Percentiles rank a stretch among this genome's conserved stretches.
Evolutionary conservation across 2,113 vertebrate species (phyloP).

Genomic region (Lamprologus callipterus): DNA sequence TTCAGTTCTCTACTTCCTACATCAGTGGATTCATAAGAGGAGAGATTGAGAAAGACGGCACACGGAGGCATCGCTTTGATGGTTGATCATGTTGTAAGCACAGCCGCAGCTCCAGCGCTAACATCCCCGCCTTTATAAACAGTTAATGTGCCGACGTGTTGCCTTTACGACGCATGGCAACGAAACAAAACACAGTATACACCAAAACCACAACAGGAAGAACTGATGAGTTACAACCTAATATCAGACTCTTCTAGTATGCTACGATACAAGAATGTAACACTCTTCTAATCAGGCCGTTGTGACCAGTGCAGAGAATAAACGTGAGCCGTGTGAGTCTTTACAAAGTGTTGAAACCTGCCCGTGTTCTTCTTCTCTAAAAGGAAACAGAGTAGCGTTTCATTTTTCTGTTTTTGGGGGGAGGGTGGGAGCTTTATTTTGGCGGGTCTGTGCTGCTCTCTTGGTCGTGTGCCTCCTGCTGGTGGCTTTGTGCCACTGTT

Average conservation of each 20-base stretch:
- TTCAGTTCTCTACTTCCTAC: background rate
- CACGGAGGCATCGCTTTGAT: background rate
- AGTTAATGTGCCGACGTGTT: background rate
- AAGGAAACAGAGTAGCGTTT: background rate
- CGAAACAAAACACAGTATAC: background rate
- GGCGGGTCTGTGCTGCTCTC: background rate
- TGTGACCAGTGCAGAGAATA: background rate
- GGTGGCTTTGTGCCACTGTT: background rate
- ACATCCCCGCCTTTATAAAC: background rate
- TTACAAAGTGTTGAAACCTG: background rate
- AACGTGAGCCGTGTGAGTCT: background rate
- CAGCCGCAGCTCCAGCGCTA: background rate
- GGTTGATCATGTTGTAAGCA: background rate
- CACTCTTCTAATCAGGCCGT: accelerated
- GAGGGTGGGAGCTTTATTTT: background rate
- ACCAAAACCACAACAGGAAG: background rate
- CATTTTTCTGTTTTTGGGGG: background rate
- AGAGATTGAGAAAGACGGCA: background rate
- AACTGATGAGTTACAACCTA: background rate
- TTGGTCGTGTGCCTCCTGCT: background rate
- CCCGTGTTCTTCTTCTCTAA: background rate
- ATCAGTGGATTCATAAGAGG: background rate
- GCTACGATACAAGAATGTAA: accelerated
- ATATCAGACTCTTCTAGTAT: background rate
- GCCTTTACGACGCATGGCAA: background rate